A percentile compares a stretch with the other conserved stretches of the same genome.
Evolutionary conservation across 2,113 vertebrate species (phyloP).

Genomic region (Antidorcas marsupialis): DNA sequence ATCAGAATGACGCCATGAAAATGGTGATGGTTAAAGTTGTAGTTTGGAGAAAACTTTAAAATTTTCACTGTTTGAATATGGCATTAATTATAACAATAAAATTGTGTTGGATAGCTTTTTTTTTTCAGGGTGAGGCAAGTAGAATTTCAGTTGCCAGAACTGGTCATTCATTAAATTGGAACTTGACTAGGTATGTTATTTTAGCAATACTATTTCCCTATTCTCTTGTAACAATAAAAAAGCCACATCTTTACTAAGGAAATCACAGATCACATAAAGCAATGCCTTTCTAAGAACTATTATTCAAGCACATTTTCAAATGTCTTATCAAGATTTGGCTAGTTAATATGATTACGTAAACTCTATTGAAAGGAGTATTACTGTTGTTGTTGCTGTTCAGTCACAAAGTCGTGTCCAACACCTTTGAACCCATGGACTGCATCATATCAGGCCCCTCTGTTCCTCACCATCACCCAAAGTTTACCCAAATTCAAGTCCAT

Average conservation of each 20-base stretch:
- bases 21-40: neutral
- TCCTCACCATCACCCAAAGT: neutral
- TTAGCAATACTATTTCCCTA: neutral
- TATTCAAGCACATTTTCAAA: neutral
- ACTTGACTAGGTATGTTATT: neutral
- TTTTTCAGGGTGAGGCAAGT: neutral
- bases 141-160: conserved; percentile 19
- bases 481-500: neutral
- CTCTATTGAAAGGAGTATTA: neutral
- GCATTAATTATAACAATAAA: neutral
- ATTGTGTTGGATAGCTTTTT: neutral
- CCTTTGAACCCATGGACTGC: neutral
- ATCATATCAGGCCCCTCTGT: neutral
- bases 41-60: neutral
- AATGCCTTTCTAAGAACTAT: neutral
- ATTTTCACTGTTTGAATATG: neutral
- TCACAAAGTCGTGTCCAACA: neutral
- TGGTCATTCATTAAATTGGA: conserved; percentile 1
- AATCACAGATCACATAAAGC: neutral
- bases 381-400: neutral
- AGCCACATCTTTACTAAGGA: neutral
- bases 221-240: neutral
- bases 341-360: neutral
- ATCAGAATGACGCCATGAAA: neutral
- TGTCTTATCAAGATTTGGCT: neutral